phyloP scores from a whole-genome alignment of 2,797 vertebrate genomes.

The Fratercula arctica region DNA sequence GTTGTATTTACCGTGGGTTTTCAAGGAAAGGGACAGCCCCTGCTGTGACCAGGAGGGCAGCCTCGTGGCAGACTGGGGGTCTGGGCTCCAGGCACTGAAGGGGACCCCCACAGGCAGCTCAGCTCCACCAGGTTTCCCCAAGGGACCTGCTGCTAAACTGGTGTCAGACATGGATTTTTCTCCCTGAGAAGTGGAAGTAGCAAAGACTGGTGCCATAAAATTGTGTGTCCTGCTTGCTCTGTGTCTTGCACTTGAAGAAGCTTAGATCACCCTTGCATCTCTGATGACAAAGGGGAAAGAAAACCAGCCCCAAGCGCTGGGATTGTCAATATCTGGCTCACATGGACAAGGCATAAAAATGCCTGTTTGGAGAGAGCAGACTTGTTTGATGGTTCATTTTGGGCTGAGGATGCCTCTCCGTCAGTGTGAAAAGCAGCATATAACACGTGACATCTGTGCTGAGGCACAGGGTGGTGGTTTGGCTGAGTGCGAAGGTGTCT shows the following conservation, averaged over 20 bases:
- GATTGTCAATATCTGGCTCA: not conserved
- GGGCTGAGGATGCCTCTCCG: not conserved
- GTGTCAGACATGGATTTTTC: not conserved
- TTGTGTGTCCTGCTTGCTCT: not conserved
- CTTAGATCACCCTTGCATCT: not conserved
- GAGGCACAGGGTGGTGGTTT: accelerated
- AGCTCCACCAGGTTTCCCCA: not conserved
- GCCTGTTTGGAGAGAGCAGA: not conserved
- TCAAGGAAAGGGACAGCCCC: not conserved
- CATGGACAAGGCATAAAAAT: not conserved
- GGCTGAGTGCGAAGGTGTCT: not conserved
- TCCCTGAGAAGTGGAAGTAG: not conserved
- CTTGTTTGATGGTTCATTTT: not conserved
- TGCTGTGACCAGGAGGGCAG: not conserved
- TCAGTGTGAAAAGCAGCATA: accelerated
- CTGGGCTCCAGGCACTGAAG: not conserved
- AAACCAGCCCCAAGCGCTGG: not conserved
- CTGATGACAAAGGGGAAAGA: not conserved
- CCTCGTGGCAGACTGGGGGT: not conserved
- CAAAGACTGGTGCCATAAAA: not conserved
- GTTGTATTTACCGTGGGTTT: accelerated
- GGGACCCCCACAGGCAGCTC: not conserved
- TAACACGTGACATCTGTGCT: not conserved
- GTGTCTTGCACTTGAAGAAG: not conserved
- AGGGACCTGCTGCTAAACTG: not conserved